Evolutionary conservation across 2,797 vertebrate genomes (phyloP).

Genomic region (Emydoidea blandingii): DNA sequence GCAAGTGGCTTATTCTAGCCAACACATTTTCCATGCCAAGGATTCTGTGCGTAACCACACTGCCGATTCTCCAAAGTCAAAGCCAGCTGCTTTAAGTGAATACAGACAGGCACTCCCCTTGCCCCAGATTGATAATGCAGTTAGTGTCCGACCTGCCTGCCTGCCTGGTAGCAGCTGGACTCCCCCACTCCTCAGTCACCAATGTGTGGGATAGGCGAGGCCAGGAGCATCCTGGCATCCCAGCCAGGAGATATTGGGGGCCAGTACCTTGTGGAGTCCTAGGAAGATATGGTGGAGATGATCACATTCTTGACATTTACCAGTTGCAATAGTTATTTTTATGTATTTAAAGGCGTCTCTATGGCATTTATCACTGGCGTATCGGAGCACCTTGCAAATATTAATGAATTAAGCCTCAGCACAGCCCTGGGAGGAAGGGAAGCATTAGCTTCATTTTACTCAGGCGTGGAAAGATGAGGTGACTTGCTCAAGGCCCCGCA

Average conservation of each 20-base stretch:
- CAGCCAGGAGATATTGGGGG: fast-evolving
- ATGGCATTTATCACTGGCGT: neutral
- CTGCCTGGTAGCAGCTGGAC: neutral
- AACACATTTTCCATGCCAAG: neutral
- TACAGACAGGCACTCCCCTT: neutral
- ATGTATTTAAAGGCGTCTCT: neutral
- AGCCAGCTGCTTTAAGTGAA: neutral
- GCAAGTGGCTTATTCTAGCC: constrained; percentile 5
- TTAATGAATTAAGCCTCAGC: constrained; percentile 21
- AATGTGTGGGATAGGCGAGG: neutral
- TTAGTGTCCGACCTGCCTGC: neutral
- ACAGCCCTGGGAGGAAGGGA: neutral
- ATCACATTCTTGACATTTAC: neutral
- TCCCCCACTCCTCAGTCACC: neutral
- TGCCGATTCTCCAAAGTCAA: neutral
- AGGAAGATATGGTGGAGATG: neutral
- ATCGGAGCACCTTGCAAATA: neutral
- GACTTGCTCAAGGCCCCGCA: neutral
- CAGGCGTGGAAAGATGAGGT: neutral
- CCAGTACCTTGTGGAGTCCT: neutral
- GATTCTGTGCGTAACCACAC: neutral
- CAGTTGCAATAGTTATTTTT: neutral
- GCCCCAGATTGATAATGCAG: neutral
- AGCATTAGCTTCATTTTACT: neutral
- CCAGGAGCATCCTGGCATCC: neutral